Percentiles rank a stretch among this genome's conserved stretches.
phyloP scores from a whole-genome alignment of 2,888 invertebrate genomes.

The Therioaphis trifolii region DNA sequence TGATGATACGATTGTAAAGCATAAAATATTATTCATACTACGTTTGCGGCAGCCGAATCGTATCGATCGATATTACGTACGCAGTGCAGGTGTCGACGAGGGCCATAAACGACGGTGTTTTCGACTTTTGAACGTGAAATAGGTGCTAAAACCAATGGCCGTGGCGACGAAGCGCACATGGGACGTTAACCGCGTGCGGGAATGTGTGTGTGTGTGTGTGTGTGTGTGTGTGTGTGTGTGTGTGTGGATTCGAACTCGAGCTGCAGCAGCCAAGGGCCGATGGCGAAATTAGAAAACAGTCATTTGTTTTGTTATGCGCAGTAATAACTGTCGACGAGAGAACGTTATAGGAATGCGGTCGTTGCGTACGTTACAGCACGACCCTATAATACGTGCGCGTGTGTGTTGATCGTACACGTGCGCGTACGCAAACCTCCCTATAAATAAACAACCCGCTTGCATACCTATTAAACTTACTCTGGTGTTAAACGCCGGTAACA shows the following conservation, averaged over 20 bases:
- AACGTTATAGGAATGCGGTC: conserved; percentile 46
- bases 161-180: neutral
- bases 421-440: conserved; percentile 47
- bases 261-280: no score
- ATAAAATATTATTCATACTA: no score
- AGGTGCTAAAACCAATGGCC: conserved; percentile 8
- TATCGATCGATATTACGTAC: no score
- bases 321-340: conserved; percentile 51
- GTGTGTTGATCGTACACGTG: neutral
- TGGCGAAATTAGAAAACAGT: conserved; percentile 53
- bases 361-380: neutral
- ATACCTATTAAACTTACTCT: conserved; percentile 56
- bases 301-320: conserved; percentile 56
- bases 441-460: conserved; percentile 49
- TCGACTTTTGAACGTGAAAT: neutral
- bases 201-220: no score
- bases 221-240: no score
- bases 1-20: no score
- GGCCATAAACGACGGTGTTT: neutral
- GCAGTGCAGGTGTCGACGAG: no score
- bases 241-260: neutral
- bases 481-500: neutral
- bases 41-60: no score
- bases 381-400: neutral
- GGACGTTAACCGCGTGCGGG: neutral